Base-by-base conservation (phyloP, 1,140 invertebrate species). In the Anadara kagoshimensis region DNA sequence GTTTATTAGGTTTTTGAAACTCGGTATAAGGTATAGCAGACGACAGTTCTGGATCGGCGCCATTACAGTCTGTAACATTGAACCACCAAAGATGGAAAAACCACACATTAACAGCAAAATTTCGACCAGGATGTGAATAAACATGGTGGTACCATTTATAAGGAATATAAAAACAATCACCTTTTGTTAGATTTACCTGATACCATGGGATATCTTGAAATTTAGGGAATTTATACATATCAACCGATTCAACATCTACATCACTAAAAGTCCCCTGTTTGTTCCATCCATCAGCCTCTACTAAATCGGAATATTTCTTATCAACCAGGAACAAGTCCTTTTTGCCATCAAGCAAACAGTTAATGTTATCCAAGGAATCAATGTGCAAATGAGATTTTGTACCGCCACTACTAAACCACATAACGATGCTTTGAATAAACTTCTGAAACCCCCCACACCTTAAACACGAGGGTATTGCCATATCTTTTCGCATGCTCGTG, bases 91-190 rank as follows among this genome's bases (percentile, higher is more conserved):
- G 73, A 67, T 81, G 83, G 20, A 82, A 71, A 58, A 85, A 86
- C 87, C 87, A 89, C 44, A 87, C 54, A 73, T 89, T 89, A 11
- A 89, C 73, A 18, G 87, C 88, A 29, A 89, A 51, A 57, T 87
- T 89, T 57, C 88, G 72, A 11, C 75, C 70, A 4, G 75, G 74
- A 64, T 69, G 81, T 4, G 88, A 88, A 8, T 79, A 74, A 10
- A 89, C 83, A 59, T 89, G 87, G 69, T 89, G 88, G 62, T 88
- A 87, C 88, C 88, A 89, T 63, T 83, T 86, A 61, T 5, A 70
- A 81, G 43, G 56, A 22, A 61, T 1, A 53, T 45, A 56, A 18
- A 49, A 61, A 51, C 16, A 22, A 29, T 51, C 29, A 54, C 29
- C n/a, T 56, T 62, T 65, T 7, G 73, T 65, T 47, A 89, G 66